Evolutionary conservation across 2,888 invertebrate genomes (phyloP).

Genomic region (Zootermopsis nevadensis): DNA sequence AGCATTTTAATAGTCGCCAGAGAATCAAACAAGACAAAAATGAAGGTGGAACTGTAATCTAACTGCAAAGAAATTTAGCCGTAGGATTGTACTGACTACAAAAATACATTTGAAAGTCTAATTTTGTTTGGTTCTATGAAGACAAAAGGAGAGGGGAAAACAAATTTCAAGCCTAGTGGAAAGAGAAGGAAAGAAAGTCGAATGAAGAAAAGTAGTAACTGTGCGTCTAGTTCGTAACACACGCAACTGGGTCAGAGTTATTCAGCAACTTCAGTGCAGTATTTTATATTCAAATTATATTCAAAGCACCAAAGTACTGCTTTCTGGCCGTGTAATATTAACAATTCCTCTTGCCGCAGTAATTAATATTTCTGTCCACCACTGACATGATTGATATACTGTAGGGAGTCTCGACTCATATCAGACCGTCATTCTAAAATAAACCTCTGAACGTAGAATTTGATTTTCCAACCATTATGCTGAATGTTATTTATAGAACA

Average conservation of each 20-base stretch:
- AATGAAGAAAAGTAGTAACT: background rate
- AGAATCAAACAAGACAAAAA: background rate
- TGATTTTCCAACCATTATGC: constrained; percentile 15
- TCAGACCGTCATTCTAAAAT: constrained; percentile 19
- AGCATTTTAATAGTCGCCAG: background rate
- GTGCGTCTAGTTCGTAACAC: background rate
- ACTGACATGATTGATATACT: constrained; percentile 2
- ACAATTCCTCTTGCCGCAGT: constrained; percentile 27
- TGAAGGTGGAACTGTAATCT: background rate
- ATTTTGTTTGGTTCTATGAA: background rate
- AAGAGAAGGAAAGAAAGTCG: background rate
- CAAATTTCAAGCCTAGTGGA: background rate
- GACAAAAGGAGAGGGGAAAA: background rate
- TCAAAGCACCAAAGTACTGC: background rate
- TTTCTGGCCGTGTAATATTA: background rate
- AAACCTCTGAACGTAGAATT: constrained; percentile 2
- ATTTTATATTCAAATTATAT: constrained; percentile 53
- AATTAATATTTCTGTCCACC: constrained; percentile 28
- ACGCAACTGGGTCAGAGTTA: constrained; percentile 4
- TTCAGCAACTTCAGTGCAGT: background rate
- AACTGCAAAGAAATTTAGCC: background rate
- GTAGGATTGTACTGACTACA: background rate
- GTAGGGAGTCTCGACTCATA: background rate
- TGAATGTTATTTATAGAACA: constrained; percentile 22
- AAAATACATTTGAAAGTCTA: constrained; percentile 16